These are phyloP conservation scores for Sebastes hopkinsi DNA, from an alignment of 2,797 vertebrate species.

Conservation along the genomic window DNA sequence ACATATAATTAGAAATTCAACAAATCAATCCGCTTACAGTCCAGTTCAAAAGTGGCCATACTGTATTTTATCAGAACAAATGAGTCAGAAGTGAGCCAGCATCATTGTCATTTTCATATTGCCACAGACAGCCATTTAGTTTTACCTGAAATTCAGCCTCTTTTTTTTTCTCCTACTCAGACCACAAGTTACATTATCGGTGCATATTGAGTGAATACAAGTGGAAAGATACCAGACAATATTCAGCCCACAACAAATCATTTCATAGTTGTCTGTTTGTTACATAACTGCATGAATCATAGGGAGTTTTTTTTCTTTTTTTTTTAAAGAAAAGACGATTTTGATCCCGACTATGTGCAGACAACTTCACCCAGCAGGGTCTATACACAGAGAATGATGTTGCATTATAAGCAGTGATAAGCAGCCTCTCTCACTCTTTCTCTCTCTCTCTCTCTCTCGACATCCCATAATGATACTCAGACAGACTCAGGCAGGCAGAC, in stretches of 20 bases:
- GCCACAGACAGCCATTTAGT: background rate
- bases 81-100: background rate
- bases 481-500: constrained; percentile 75
- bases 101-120: background rate
- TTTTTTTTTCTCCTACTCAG: constrained; percentile 3
- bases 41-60: background rate
- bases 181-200: constrained; percentile 50
- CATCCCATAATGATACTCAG: constrained; percentile 80
- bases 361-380: constrained; percentile 72
- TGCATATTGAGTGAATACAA: constrained; percentile 68
- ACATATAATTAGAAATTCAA: background rate
- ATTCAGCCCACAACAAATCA: constrained; percentile 77
- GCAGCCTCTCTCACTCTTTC: constrained; percentile 45
- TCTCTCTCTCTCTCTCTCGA: constrained; percentile 62
- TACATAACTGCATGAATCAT: constrained; percentile 78
- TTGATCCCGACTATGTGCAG: constrained; percentile 68
- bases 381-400: constrained; percentile 74
- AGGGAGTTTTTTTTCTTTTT: constrained; percentile 25
- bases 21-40: background rate
- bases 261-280: constrained; percentile 76
- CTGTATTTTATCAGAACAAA: background rate
- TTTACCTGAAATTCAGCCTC: constrained; percentile 24
- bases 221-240: constrained; percentile 77
- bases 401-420: constrained; percentile 77
- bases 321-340: constrained; percentile 58